Percentiles rank a stretch among this genome's conserved stretches.
phyloP scores from a whole-genome alignment of 2,113 vertebrate species.

The Pogona vitticeps region DNA sequence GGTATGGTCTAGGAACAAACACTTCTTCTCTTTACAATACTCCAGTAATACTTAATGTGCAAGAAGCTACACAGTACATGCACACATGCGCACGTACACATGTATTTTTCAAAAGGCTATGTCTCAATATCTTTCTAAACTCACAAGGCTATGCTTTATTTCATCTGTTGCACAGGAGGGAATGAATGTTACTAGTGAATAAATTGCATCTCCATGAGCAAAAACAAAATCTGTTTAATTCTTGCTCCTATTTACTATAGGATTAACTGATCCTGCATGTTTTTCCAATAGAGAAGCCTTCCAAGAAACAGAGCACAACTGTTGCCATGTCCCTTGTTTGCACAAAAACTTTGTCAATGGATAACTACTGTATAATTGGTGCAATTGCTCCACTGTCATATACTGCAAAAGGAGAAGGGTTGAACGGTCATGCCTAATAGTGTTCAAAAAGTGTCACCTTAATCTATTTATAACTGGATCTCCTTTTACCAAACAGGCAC shows the following conservation, averaged over 20 bases:
- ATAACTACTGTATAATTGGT: background rate
- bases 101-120: too few species aligned
- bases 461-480: background rate
- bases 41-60: too few species aligned
- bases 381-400: background rate
- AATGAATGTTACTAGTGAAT: background rate
- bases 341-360: background rate
- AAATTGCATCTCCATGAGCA: background rate
- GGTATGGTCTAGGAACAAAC: too few species aligned
- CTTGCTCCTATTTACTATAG: background rate
- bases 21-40: too few species aligned
- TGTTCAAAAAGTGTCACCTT: background rate
- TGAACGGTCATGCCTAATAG: background rate
- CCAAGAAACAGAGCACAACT: background rate
- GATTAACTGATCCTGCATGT: background rate
- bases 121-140: background rate
- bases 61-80: too few species aligned
- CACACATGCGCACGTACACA: too few species aligned
- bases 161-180: background rate
- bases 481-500: background rate
- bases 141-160: background rate
- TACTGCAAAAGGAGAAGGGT: background rate
- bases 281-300: background rate
- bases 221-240: background rate
- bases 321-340: background rate